Evolutionary conservation across 1,140 invertebrate species (phyloP).

Genomic region (Bombus haemorrhoidalis): DNA sequence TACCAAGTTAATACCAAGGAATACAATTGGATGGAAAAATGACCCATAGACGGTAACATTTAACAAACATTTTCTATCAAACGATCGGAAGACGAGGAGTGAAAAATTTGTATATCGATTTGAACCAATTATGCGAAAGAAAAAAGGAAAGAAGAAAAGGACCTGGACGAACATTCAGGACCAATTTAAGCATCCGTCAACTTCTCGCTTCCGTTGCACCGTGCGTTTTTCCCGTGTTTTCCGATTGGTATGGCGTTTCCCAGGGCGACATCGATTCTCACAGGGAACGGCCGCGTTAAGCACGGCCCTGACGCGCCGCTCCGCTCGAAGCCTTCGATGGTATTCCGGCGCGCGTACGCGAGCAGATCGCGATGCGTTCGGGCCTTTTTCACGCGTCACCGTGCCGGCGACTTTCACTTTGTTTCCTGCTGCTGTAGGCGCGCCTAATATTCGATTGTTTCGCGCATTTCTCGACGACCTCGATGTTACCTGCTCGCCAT

Average conservation of each 20-base stretch:
- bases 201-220: background rate
- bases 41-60: too few species aligned
- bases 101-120: too few species aligned
- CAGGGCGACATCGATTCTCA: slow-evolving; percentile 26
- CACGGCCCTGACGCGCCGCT: slow-evolving; percentile 25
- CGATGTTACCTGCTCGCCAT: background rate
- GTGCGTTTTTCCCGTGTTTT: background rate
- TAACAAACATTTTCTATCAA: too few species aligned
- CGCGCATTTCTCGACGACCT: slow-evolving; percentile 39
- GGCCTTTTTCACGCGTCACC: slow-evolving; percentile 53
- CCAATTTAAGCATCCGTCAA: background rate
- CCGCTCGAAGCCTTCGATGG: slow-evolving; percentile 41
- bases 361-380: slow-evolving; percentile 55
- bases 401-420: slow-evolving; percentile 61
- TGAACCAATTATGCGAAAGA: too few species aligned
- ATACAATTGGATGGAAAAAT: too few species aligned
- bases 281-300: slow-evolving; percentile 8
- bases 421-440: slow-evolving; percentile 59
- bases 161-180: background rate
- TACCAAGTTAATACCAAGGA: too few species aligned
- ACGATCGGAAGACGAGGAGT: too few species aligned
- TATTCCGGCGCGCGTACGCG: slow-evolving; percentile 19
- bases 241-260: background rate
- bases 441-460: slow-evolving; percentile 57
- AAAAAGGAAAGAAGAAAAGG: background rate